Evolutionary conservation across 2,113 vertebrate species (phyloP), one percentile per base, ranked within the genome.

Genomic region (Eidolon helvum): DNA sequence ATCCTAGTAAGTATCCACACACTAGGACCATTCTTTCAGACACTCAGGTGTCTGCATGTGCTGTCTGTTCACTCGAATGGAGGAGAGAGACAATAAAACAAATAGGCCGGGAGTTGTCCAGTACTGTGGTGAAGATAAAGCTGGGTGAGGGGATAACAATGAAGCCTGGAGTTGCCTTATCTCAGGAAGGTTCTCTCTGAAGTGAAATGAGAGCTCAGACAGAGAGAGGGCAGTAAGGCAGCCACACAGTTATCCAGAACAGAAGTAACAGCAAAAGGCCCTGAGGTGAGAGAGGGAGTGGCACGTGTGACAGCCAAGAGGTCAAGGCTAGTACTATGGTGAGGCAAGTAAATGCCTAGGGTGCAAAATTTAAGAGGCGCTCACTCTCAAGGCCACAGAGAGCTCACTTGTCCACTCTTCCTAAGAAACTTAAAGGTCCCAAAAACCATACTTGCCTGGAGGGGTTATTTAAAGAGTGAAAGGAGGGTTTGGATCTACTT

Each of bases 31-130:
- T 50, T 16, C 50, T 50, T 16, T 50, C 50, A 50, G 50, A 50
- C 14, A 50, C 15, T 16, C 50, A 50, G 50, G 1, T 0, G 5
- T 30, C 55, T 40, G 14, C 0, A 0, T 4, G n/a, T 66, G 59
- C n/a, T 30, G 1, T 43, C n/a, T 15, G 55, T 11, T 38, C 43
- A 22, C 6, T 3, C 0, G 19, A n/a, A 19, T 30, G 53, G 33
- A 71, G 19, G 43, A 15, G 24, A 5, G 6, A 24, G 30, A 50
- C 16, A 21, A n/a, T 14, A n/a, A 26, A 22, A 26, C 50, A 19
- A 55, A 3, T 26, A 3, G 33, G 9, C 10, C 21, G 24, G 59
- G 45, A 61, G 5, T 16, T 28, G 21, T n/a, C 26, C 10, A 35
- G 18, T n/a, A 4, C 78, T 4, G 1, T 8, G 5, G 12, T 10